A percentile compares a stretch with the other conserved stretches of the same genome.
Conservation (phyloP, 2,113 vertebrate species). For the Vulpes vulpes region DNA sequence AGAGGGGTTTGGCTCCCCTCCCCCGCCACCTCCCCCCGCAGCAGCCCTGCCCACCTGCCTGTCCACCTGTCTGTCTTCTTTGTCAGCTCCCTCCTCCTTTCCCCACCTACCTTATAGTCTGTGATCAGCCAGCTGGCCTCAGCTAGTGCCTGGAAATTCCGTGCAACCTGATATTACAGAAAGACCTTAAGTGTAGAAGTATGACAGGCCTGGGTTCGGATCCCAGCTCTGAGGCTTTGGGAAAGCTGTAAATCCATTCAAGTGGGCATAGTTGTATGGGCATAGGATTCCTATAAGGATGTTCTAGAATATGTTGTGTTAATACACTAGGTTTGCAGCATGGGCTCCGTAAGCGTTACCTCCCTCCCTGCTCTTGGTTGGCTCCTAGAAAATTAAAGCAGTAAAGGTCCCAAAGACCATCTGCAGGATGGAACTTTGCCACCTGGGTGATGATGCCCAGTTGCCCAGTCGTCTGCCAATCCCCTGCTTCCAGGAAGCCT, state of each 20-base stretch:
- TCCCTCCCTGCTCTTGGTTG: neutral
- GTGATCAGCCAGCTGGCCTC: neutral
- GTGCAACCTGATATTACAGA: neutral
- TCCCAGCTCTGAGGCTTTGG: neutral
- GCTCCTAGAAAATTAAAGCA: neutral
- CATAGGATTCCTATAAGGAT: neutral
- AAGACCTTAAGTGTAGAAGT: neutral
- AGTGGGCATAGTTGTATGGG: too few relatives aligned
- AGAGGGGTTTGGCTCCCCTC: neutral
- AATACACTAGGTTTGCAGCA: neutral
- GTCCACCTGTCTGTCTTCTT: neutral
- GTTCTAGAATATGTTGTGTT: rapidly evolving
- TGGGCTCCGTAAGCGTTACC: neutral
- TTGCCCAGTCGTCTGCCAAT: neutral
- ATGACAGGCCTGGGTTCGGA: neutral
- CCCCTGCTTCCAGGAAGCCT: neutral
- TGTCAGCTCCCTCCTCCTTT: neutral
- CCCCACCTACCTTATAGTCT: neutral
- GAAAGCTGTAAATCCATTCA: neutral
- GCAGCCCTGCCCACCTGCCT: neutral
- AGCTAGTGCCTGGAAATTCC: neutral
- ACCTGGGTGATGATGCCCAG: neutral
- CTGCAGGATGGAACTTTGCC: neutral
- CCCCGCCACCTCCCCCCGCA: neutral
- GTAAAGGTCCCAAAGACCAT: neutral